Percentiles rank a stretch among this genome's conserved stretches.
Conservation (phyloP, 2,113 vertebrate species). For the Grammomys dolichurus region DNA sequence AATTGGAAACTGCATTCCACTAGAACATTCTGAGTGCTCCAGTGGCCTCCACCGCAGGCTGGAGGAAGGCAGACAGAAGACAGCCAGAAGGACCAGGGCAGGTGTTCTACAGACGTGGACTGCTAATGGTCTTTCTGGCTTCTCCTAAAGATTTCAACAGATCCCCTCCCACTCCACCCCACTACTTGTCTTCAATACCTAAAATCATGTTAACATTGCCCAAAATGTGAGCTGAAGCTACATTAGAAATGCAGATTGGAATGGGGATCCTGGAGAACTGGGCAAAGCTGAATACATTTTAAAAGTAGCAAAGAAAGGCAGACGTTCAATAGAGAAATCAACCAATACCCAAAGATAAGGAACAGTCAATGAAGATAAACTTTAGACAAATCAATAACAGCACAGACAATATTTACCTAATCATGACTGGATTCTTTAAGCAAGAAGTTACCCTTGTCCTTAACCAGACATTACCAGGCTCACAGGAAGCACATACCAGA, state of each 20-base stretch:
- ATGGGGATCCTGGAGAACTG: slow-evolving; percentile 84
- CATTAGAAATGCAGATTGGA: slow-evolving; percentile 85
- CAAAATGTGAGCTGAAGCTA: slow-evolving; percentile 87
- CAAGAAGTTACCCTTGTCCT: slow-evolving; percentile 58
- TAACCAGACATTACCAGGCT: slow-evolving; percentile 21
- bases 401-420: slow-evolving; percentile 67
- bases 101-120: slow-evolving; percentile 90
- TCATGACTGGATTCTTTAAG: slow-evolving; percentile 54
- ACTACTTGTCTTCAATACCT: slow-evolving; percentile 87
- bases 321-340: slow-evolving; percentile 33
- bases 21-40: slow-evolving; percentile 89
- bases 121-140: slow-evolving; percentile 90
- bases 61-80: slow-evolving; percentile 91
- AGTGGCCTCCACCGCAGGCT: slow-evolving; percentile 89
- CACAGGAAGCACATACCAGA: slow-evolving; percentile 24
- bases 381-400: slow-evolving; percentile 43
- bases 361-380: neutral
- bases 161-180: slow-evolving; percentile 71
- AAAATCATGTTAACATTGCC: slow-evolving; percentile 90
- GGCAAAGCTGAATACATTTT: slow-evolving; percentile 80
- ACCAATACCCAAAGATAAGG: slow-evolving; percentile 28
- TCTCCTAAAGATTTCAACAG: slow-evolving; percentile 89
- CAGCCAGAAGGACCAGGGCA: slow-evolving; percentile 92
- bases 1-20: slow-evolving; percentile 88
- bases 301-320: slow-evolving; percentile 67